phyloP scores from a whole-genome alignment of 2,113 vertebrate genomes.

The Anser brachyrhynchus region DNA sequence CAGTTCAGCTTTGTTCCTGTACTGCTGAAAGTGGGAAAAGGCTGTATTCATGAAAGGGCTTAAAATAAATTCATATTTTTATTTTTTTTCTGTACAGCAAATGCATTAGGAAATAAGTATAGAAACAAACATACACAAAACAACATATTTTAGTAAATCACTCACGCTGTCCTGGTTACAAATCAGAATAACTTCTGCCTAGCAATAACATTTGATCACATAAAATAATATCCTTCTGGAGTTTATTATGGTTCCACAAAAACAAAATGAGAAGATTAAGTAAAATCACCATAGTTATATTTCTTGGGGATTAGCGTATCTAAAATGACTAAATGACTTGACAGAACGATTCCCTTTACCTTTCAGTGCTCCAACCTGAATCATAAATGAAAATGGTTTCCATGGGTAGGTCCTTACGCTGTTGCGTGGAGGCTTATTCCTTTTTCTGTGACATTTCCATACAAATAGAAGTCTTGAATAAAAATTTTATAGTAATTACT shows the following conservation, averaged over 20 bases:
- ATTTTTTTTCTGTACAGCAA: background rate
- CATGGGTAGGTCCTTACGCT: no score
- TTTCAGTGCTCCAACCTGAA: background rate
- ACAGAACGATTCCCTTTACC: background rate
- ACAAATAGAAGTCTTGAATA: no score
- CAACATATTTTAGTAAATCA: background rate
- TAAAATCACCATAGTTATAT: background rate
- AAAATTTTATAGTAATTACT: no score
- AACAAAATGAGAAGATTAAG: background rate
- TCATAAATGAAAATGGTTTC: background rate
- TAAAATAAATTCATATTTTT: background rate
- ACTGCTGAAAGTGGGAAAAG: background rate
- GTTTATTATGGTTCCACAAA: background rate
- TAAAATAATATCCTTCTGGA: background rate
- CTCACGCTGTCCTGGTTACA: background rate
- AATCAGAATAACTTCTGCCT: background rate
- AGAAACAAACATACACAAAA: background rate
- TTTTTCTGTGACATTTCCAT: no score
- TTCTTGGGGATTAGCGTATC: background rate
- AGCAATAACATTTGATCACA: background rate
- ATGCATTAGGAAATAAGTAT: background rate
- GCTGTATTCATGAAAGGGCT: background rate
- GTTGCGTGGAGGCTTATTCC: no score
- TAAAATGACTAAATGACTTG: background rate
- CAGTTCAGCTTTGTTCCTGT: background rate